phyloP scores from a whole-genome alignment of 1,140 invertebrate genomes.

The Formica exsecta region DNA sequence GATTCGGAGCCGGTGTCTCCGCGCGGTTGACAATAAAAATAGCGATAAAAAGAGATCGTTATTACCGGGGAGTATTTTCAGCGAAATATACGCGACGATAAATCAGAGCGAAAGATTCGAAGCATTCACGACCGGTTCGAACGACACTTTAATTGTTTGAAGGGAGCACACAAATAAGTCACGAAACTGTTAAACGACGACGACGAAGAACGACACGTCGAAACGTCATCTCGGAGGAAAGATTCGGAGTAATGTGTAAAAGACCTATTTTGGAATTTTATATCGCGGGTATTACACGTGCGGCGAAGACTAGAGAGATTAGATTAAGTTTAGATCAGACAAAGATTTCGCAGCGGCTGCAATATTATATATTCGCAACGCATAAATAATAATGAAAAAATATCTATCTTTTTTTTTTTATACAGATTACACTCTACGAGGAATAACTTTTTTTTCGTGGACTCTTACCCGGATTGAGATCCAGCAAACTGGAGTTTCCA shows the following conservation, averaged over 20 bases:
- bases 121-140: constrained; percentile 8
- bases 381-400: constrained; percentile 5
- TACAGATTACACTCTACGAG: background rate
- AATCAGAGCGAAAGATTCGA: constrained; percentile 30
- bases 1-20: constrained; percentile 20
- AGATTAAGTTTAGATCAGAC: no score
- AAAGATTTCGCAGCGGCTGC: no score
- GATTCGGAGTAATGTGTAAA: background rate
- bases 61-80: constrained; percentile 34
- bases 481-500: no score
- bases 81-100: constrained; percentile 36
- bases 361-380: background rate
- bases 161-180: constrained; percentile 8
- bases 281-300: background rate
- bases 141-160: constrained; percentile 41
- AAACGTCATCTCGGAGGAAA: background rate
- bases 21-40: constrained; percentile 28
- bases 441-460: background rate
- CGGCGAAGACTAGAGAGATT: no score
- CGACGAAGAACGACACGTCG: background rate
- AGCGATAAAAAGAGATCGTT: constrained; percentile 55
- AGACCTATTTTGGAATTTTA: background rate
- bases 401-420: background rate
- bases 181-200: background rate
- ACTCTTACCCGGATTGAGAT: no score